Conservation (phyloP, 2,888 invertebrate species). For the Nephrotoma appendiculata region DNA sequence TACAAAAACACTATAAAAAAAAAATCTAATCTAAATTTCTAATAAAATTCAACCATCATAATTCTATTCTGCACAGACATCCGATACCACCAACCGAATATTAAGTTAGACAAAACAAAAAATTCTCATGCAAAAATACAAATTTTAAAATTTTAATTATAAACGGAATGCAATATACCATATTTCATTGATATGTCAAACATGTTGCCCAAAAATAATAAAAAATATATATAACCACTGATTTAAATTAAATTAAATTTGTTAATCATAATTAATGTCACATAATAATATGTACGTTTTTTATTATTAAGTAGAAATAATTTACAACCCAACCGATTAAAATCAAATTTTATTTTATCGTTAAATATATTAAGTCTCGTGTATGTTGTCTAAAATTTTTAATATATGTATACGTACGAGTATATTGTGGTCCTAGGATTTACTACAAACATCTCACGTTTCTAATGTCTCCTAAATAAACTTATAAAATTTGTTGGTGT, state of each 20-base stretch:
- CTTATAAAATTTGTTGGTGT: not conserved
- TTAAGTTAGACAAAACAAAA: not conserved
- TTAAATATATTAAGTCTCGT: not conserved
- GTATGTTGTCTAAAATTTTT: slow-evolving; percentile 2
- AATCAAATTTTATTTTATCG: slow-evolving; percentile 2
- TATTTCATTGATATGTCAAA: not conserved
- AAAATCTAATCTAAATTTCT: not conserved
- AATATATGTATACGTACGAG: not conserved
- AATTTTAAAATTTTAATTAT: not conserved
- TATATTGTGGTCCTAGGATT: not conserved
- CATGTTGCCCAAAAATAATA: not conserved
- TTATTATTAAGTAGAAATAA: slow-evolving; percentile 1
- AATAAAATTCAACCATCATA: not conserved
- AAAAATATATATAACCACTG: not conserved
- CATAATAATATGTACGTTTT: not conserved
- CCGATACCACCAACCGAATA: not conserved
- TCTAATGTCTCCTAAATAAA: slow-evolving; percentile 1
- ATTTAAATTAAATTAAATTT: not conserved
- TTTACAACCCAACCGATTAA: slow-evolving; percentile 6
- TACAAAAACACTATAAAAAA: not conserved
- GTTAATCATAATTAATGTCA: slow-evolving; percentile 5
- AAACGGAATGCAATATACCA: not conserved
- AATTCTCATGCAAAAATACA: not conserved
- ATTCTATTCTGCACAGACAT: not conserved
- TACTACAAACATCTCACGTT: not conserved